Percentiles rank a stretch among this genome's conserved stretches.
Conservation (phyloP, 2,113 vertebrate genomes). For the Petrocephalus microphthalmus region DNA sequence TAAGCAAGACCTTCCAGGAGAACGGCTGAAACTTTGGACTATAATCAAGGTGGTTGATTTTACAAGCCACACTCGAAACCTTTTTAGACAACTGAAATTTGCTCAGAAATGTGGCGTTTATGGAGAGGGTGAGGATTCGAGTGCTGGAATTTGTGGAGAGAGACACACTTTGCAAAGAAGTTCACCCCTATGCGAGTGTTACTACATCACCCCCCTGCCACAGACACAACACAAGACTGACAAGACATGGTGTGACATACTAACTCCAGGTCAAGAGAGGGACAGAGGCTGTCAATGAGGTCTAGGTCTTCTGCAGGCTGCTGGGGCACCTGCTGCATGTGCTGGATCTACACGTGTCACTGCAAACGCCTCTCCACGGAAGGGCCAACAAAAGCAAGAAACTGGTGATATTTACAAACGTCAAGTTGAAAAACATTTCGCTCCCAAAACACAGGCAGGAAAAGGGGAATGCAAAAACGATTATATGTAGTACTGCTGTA, state of each 20-base stretch:
- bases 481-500: neutral
- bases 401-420: neutral
- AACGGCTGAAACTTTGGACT: neutral
- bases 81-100: neutral
- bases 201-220: neutral
- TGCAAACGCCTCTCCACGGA: neutral
- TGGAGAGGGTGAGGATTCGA: neutral
- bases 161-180: neutral
- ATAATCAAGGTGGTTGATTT: neutral
- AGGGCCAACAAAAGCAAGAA: neutral
- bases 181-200: neutral
- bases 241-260: neutral
- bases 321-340: neutral
- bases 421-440: neutral
- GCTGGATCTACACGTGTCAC: neutral
- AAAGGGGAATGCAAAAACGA: neutral
- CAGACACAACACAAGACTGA: neutral
- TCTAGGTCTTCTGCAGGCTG: neutral
- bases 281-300: neutral
- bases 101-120: neutral
- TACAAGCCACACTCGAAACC: neutral
- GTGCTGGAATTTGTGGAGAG: neutral
- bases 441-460: neutral
- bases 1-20: slow-evolving; percentile 3
- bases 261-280: neutral